Evolutionary conservation across 2,797 vertebrate species (phyloP), one percentile per base, ranked within the genome.

Genomic region (Molossus molossus): DNA sequence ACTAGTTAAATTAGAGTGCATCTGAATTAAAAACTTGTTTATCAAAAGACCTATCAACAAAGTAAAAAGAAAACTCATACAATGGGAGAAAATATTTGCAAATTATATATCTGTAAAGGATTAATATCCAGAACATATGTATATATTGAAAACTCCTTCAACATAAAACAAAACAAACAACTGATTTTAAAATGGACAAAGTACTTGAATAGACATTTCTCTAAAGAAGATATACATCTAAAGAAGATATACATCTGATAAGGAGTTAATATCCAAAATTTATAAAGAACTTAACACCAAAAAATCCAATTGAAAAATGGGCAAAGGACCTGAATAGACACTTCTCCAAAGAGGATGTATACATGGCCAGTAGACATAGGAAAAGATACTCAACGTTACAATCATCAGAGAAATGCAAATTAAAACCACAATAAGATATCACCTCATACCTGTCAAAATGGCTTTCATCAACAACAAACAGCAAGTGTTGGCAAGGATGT

Each of bases 1-100:
- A 45, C 40, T 45, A 69, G 17, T 37, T 50, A 84, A 77, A 79
- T 90, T 70, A 25, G 20, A 84, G n/a, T 84, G 29, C 12, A 55
- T 85, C 72, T 79, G 40, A 92, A 62, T 53, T 83, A 17, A 69
- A 89, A 83, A 70, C 83, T 77, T 60, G 4, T 83, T 69, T 48
- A 79, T 85, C 37, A 62, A 64, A 48, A 20, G 27, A 86, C 48
- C 6, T 70, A n/a, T 80, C 29, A 70, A 33, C 75, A 62, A 40
- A 76, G 27, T 64, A 27, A 80, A 90, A 90, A 90, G 33, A 48
- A 45, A 80, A 55, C 55, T 77, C 64, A 55, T 3, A 3, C 15
- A 62, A 65, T 90, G 17, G 57, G 65, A 90, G 72, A 85, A 90
- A 55, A 85, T 77, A 64, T 85, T 94, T 70, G 55, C 27, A 40